Conservation (phyloP, 1,140 invertebrate genomes). For the Dreissena rostriformis region DNA sequence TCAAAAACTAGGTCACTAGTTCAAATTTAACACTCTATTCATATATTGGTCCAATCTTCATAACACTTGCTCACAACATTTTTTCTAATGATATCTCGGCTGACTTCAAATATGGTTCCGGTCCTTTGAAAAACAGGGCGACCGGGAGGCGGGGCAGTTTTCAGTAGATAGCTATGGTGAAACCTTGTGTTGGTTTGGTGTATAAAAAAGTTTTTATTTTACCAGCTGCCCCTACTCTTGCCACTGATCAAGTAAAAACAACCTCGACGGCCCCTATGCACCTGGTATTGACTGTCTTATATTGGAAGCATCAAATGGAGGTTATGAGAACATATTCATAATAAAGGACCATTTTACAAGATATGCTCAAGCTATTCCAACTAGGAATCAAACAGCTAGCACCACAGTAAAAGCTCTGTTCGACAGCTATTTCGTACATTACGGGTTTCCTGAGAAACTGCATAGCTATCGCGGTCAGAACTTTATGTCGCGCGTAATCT, state of each 20-base stretch:
- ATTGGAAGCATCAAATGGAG: slow-evolving; percentile 35
- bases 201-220: too few species aligned
- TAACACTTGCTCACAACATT: too few species aligned
- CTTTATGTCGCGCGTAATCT: slow-evolving; percentile 7
- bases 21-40: too few species aligned
- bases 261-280: slow-evolving; percentile 33
- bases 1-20: too few species aligned
- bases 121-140: too few species aligned
- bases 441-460: slow-evolving; percentile 14
- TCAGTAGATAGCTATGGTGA: too few species aligned
- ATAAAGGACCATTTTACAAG: slow-evolving; percentile 42
- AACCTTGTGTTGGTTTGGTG: too few species aligned
- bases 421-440: slow-evolving; percentile 47
- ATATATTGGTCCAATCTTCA: too few species aligned
- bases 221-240: not conserved
- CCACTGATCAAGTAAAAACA: slow-evolving; percentile 36
- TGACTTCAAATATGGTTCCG: too few species aligned
- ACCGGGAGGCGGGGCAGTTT: too few species aligned
- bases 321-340: slow-evolving; percentile 28
- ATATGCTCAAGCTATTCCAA: slow-evolving; percentile 33
- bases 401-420: slow-evolving; percentile 39
- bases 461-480: slow-evolving; percentile 24
- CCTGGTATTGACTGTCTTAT: slow-evolving; percentile 44
- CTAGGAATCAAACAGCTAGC: slow-evolving; percentile 27
- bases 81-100: too few species aligned